Conservation (phyloP, 2,888 invertebrate genomes). For the Marasmarcha lunaedactyla region DNA sequence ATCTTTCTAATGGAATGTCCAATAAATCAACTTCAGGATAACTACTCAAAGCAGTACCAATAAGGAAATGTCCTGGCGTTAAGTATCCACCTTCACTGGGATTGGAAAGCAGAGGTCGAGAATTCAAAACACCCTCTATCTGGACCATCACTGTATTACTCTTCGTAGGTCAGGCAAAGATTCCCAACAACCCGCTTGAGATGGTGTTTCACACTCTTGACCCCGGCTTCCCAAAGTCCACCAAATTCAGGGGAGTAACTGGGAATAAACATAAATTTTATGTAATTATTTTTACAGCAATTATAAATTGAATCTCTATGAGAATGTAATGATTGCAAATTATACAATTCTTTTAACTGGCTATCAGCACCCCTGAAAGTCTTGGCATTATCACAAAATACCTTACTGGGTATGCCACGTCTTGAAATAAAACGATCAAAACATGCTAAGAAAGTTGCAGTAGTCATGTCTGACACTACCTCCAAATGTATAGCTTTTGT, state of each 20-base stretch:
- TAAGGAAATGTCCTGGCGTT: conserved; percentile 11
- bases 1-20: conserved; percentile 5
- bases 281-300: not conserved
- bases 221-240: conserved; percentile 1
- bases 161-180: conserved; percentile 9
- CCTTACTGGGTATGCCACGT: not conserved
- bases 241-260: conserved; percentile 6
- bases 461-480: conserved; percentile 1
- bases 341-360: conserved; percentile 1
- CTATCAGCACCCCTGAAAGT: conserved; percentile 3
- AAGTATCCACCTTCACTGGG: conserved; percentile 8
- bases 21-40: conserved; percentile 9
- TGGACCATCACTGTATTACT: conserved; percentile 11
- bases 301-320: not conserved
- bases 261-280: conserved; percentile 2
- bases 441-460: not conserved
- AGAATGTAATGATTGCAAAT: not conserved
- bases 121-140: conserved; percentile 13
- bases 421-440: conserved; percentile 1
- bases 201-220: conserved; percentile 7
- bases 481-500: conserved; percentile 9
- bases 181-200: conserved; percentile 5
- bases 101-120: conserved; percentile 9
- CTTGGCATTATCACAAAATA: conserved; percentile 2
- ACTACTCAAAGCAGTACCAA: conserved; percentile 6